Conservation (phyloP, 2,888 invertebrate species). For the Mesoligia furuncula region DNA sequence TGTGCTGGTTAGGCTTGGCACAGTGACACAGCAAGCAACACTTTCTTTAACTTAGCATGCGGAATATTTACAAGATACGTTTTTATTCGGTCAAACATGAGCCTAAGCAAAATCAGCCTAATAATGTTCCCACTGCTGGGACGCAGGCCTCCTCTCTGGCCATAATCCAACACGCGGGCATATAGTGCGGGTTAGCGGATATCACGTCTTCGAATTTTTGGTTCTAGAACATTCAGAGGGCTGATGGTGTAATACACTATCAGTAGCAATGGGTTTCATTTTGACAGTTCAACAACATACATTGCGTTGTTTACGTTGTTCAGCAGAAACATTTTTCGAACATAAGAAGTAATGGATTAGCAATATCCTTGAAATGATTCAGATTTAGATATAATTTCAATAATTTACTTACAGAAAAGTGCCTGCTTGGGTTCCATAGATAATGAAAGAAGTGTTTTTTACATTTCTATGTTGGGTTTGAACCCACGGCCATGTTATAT, state of each 20-base stretch:
- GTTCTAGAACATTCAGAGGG: neutral
- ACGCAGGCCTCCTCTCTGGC: neutral
- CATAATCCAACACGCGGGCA: neutral
- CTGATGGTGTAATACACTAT: too few species aligned
- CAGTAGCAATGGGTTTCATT: too few species aligned
- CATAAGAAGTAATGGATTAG: too few species aligned
- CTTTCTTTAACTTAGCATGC: constrained; percentile 44
- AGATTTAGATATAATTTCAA: neutral
- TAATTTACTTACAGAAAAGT: neutral
- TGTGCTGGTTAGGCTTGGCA: constrained; percentile 18
- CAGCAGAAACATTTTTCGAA: too few species aligned
- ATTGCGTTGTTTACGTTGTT: too few species aligned
- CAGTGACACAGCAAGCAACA: constrained; percentile 24
- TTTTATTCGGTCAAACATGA: neutral
- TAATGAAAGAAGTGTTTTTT: too few species aligned
- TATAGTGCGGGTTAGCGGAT: neutral
- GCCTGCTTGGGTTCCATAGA: neutral
- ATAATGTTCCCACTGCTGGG: neutral
- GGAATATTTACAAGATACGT: neutral
- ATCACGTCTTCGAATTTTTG: neutral
- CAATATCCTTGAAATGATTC: too few species aligned
- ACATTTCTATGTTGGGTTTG: too few species aligned
- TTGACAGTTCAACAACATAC: too few species aligned
- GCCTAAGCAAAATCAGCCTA: neutral
- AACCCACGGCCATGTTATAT: neutral